These are phyloP conservation scores for Portunus trituberculatus DNA, from an alignment of 1,140 invertebrate genomes.

Conservation along the genomic window DNA sequence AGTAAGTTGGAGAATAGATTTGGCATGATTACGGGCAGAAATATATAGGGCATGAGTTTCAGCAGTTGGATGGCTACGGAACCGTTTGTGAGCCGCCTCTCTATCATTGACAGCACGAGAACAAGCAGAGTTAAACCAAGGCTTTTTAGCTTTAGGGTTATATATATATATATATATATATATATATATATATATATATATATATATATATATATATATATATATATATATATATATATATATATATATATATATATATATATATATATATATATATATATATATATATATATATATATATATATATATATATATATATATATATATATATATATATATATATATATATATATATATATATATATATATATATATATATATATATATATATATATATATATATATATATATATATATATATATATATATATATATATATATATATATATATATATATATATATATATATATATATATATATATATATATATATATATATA, in stretches of 20 bases:
- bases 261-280: not conserved
- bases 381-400: not conserved
- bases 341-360: slow-evolving; percentile 50
- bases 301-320: slow-evolving; percentile 36
- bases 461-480: no score
- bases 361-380: slow-evolving; percentile 49
- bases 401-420: not conserved
- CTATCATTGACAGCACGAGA: no score
- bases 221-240: slow-evolving; percentile 25
- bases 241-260: slow-evolving; percentile 30
- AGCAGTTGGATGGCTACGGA: no score
- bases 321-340: slow-evolving; percentile 45
- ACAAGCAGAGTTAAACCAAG: no score
- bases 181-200: not conserved
- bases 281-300: not conserved
- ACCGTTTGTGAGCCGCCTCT: no score
- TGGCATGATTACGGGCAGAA: no score
- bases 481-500: no score
- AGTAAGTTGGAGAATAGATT: no score
- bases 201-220: slow-evolving; percentile 8
- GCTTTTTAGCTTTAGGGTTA: no score
- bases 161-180: slow-evolving; percentile 52
- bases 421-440: no score
- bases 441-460: no score
- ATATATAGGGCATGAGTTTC: no score